Evolutionary conservation across 2,113 vertebrate genomes (phyloP).

Genomic region (Cnemophilus loriae): DNA sequence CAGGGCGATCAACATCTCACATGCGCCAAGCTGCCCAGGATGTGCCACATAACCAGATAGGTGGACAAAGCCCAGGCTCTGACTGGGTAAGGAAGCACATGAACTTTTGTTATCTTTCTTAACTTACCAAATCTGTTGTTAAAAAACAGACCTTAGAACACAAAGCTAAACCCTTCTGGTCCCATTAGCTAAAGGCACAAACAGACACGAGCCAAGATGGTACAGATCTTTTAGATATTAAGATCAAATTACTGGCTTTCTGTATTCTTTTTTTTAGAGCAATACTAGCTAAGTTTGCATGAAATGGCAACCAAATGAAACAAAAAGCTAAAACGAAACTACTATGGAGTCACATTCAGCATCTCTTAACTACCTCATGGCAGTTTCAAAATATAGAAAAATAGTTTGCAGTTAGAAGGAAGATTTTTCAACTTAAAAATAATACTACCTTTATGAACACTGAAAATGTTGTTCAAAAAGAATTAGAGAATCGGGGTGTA

Average conservation of each 20-base stretch:
- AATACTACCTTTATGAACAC: not conserved
- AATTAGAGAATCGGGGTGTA: not conserved
- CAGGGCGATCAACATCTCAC: not conserved
- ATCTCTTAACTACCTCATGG: not conserved
- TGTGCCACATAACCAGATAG: not conserved
- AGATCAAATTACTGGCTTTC: not conserved
- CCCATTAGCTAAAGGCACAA: not conserved
- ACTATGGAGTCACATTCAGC: not conserved
- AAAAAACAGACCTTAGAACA: not conserved
- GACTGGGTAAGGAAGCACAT: not conserved
- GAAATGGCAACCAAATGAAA: not conserved
- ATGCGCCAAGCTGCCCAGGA: not conserved
- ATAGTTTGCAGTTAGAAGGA: not conserved
- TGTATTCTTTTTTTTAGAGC: not conserved
- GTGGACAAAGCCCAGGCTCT: not conserved
- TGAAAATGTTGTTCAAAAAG: not conserved
- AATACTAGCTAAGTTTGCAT: not conserved
- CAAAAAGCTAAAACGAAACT: not conserved
- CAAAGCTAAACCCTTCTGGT: not conserved
- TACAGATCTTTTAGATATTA: not conserved
- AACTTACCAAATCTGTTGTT: not conserved
- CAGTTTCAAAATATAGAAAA: not conserved
- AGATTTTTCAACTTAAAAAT: not conserved
- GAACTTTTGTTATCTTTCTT: not conserved
- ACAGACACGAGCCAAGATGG: not conserved